Evolutionary conservation across 2,113 vertebrate species (phyloP).

Genomic region (Rousettus leschenaultii): DNA sequence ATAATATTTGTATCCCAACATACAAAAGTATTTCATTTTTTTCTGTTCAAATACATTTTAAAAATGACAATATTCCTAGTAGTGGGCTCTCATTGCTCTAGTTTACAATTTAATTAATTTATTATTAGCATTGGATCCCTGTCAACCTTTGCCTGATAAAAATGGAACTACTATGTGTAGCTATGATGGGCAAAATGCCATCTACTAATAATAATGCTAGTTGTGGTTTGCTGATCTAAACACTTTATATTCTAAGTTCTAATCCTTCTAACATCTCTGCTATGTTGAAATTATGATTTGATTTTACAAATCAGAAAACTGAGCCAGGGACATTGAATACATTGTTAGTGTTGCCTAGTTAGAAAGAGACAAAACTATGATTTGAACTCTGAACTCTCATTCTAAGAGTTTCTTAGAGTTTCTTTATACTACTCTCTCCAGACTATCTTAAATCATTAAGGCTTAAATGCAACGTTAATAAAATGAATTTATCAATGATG

Average conservation of each 20-base stretch:
- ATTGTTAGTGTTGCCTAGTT: background rate
- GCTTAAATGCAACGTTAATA: background rate
- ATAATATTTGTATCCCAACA: background rate
- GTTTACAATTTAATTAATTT: background rate
- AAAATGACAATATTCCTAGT: background rate
- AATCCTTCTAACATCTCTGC: background rate
- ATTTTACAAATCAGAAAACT: background rate
- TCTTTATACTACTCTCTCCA: background rate
- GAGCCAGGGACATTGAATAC: background rate
- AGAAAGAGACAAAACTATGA: background rate
- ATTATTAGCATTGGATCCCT: background rate
- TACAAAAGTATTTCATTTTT: background rate
- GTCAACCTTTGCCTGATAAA: background rate
- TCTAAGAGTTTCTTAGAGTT: background rate
- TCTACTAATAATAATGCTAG: background rate
- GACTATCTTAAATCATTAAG: background rate
- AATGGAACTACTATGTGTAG: background rate
- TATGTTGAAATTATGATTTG: background rate
- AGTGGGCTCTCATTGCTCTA: background rate
- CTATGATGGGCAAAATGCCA: background rate
- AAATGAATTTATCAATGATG: background rate
- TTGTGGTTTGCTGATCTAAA: background rate
- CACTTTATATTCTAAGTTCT: background rate
- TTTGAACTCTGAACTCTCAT: background rate
- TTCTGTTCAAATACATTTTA: background rate